Base-by-base conservation (phyloP, 2,797 vertebrate genomes). In the Phoebastria nigripes region DNA sequence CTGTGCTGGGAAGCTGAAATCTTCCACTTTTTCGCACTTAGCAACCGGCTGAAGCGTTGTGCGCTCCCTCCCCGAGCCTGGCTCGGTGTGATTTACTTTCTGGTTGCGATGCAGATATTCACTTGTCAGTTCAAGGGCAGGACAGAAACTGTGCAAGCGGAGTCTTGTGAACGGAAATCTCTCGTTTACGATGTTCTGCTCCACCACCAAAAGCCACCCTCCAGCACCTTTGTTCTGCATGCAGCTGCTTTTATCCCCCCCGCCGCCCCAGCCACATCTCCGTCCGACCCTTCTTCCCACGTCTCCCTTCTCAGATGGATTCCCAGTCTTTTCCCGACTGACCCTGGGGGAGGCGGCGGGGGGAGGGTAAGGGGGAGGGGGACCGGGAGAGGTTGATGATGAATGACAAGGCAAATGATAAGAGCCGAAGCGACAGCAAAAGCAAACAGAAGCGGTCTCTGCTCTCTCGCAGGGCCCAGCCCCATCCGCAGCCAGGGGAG, bases 51-150 rank as follows among this genome's bases (percentile, higher is more conserved):
- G 61, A 85, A 90, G 90, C 82, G 71, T 52, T 59, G 81, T 56
- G 85, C 55, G 59, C 70, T 70, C 93, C 91, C 90, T 95, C 80
- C 65, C 90, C 56, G 70, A 96, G 92, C 84, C 92, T 26, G 89
- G 83, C 88, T 94, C 94, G 41, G 46, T 70, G 92, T 97, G 96
- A 91, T 94, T 91, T 94, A 97, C 96, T 98, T 94, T 97, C 94
- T 79, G 89, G 96, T 95, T 88, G 93, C 70, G 94, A 97, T 76
- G 97, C 97, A 79, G 94, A 97, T 97, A 97, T 96, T 97, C 96
- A 92, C 97, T 97, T 97, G 97, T 97, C 98, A 97, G 98, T 98
- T 98, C 98, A 98, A 98, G 98, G 98, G 97, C 98, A 98, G 97
- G 97, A 98, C 97, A 97, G 97, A 97, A 97, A 97, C 97, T 91